Percentiles rank a stretch among this genome's conserved stretches.
phyloP scores from a whole-genome alignment of 92 coral and sea anemone genomes.

The Siderastrea radians region DNA sequence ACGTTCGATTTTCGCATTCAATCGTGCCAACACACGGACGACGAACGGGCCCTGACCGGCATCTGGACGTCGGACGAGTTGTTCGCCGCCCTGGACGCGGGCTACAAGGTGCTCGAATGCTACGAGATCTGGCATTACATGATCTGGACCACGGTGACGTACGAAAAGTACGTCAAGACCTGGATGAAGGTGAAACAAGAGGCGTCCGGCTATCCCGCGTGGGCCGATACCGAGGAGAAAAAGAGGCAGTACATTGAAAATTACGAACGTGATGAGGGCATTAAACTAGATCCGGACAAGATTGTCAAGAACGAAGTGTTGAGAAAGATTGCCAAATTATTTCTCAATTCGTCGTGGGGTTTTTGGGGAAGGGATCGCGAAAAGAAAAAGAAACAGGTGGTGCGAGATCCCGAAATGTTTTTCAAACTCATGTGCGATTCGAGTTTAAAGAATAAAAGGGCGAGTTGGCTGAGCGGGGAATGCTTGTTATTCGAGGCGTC shows the following conservation, averaged over 20 bases:
- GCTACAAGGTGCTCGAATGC: conserved; percentile 30
- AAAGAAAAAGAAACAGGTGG: neutral
- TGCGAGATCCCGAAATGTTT: neutral
- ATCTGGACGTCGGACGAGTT: conserved; percentile 14
- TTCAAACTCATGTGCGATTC: neutral
- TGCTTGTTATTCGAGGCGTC: neutral
- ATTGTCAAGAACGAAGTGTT: neutral
- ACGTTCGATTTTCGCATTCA: no score
- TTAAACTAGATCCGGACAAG: neutral
- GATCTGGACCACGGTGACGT: neutral
- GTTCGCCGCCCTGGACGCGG: no score
- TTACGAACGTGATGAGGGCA: neutral
- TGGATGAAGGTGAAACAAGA: conserved; percentile 27
- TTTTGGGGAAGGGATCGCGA: conserved; percentile 6
- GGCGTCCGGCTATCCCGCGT: conserved; percentile 13
- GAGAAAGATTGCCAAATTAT: conserved; percentile 12
- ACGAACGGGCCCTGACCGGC: conserved; percentile 31
- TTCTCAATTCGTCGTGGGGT: conserved; percentile 34
- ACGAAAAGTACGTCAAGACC: conserved; percentile 19
- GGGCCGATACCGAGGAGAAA: neutral
- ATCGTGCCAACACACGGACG: no score
- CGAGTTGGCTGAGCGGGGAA: neutral
- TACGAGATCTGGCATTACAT: conserved; percentile 26
- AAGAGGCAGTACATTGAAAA: neutral
- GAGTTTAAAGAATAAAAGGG: neutral